Base-by-base conservation (phyloP, 2,888 invertebrate genomes). In the Xestia ashworthii region DNA sequence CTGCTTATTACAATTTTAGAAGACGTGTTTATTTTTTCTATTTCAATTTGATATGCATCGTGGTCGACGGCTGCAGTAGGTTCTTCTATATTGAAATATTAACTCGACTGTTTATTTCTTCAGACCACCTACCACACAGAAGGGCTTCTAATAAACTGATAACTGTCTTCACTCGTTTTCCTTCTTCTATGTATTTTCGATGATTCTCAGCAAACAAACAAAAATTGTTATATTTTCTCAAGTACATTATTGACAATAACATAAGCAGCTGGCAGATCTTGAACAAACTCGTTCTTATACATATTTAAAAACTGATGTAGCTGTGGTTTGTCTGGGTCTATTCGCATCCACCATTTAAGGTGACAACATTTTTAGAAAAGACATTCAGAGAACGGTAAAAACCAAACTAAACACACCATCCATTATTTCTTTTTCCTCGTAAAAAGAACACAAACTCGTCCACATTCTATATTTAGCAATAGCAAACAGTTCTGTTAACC, bases 401-500 rank as follows among this genome's bases (percentile, higher is more conserved):
- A 32, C 32, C 32, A 46, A 74, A 38, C 9, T 38, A 66, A 65
- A 41, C n/a, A 72, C 19, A 55, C 25, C 5, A 64, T 55, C n/a
- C 32, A 38, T 58, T 69, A 58, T 72, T 71, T 70, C 3, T 64
- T 80, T 80, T 76, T 71, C 19, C 32, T 53, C 62, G 41, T 73
- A 82, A 83, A 86, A 78, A 22, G 19, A 38, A 64, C 8, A 58
- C 50, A 76, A 78, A 80, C 71, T 82, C 73, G 68, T 80, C 74
- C 68, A 69, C 58, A 78, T 78, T 76, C 80, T 87, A 86, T 88
- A 85, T 87, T 88, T 88, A 88, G 76, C 81, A 50, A 81, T 81
- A 82, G 80, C 82, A 87, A 87, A 87, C 84, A 83, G 74, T 85
- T 77, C 32, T 85, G 83, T 84, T 82, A 78, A 83, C 76, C 82